Evolutionary conservation across 2,888 invertebrate species (phyloP), one percentile per base, ranked within the genome.

Genomic region (Synanthedon myopaeformis): DNA sequence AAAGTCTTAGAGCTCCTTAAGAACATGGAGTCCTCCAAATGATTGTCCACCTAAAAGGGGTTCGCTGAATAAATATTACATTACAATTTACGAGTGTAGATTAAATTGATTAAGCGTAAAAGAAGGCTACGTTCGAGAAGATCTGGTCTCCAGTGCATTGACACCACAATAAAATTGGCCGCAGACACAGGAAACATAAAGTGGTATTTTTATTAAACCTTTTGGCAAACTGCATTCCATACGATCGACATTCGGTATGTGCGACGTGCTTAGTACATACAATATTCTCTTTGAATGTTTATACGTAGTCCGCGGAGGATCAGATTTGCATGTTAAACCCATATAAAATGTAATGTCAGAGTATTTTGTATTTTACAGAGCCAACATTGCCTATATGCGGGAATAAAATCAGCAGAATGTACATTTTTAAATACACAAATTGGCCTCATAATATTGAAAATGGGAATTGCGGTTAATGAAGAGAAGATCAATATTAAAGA

Each of bases 121-220:
- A 67, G 35, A 35, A 35, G 67, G 62, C 63, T 64, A 65, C 35
- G 11, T 23, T 17, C 41, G 45, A 55, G 51, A 53, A 19, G 68
- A 72, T 76, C 72, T 72, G 70, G 70, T 70, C 67, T 53, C 65
- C 72, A 68, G 77, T 76, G 73, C 78, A 76, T 76, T 81, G 78
- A 79, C 82, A 76, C 77, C 71, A 74, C 73, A 74, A 79, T 84
- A 79, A 82, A 82, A 77, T 81, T 75, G 70, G 67, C 68, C 67
- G 72, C 74, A 75, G 79, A 76, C 78, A 78, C 82, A 80, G 82
- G 80, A 83, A 76, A 82, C 80, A 82, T 85, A 79, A 85, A 82
- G 70, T 77, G 68, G 67, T 65, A 74, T 78, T 79, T 82, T 84
- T 84, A 84, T 82, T 82, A 72, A 72, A 73, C 76, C 72, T 79